Percentiles rank a stretch among this genome's conserved stretches.
These are phyloP conservation scores for Miichthys miiuy DNA, from an alignment of 2,797 vertebrate species.

Conservation along the genomic window DNA sequence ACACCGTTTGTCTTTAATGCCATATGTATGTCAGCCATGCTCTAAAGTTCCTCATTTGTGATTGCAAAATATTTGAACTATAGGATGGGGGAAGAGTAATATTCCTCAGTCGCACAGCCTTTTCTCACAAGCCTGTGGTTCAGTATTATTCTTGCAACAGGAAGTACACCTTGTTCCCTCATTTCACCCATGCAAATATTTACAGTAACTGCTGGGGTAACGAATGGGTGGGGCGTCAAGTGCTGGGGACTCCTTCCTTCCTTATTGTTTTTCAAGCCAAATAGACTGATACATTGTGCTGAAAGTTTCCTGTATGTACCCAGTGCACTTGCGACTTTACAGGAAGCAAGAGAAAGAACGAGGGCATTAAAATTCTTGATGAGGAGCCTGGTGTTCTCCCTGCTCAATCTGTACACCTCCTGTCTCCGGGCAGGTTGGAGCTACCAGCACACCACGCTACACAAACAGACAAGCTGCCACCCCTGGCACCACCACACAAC, in stretches of 20 bases:
- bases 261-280: constrained; percentile 58
- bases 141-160: constrained; percentile 70
- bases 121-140: constrained; percentile 45
- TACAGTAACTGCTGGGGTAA: constrained; percentile 80
- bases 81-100: not conserved
- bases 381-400: constrained; percentile 71
- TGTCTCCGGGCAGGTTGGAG: constrained; percentile 79
- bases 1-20: too few species aligned
- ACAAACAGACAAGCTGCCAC: constrained; percentile 74
- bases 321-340: constrained; percentile 17
- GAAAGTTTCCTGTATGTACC: constrained; percentile 41
- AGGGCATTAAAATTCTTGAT: constrained; percentile 70
- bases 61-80: constrained; percentile 2
- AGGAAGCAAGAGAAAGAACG: constrained; percentile 67
- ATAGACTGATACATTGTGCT: constrained; percentile 39
- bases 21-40: not conserved
- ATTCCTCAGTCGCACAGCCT: constrained; percentile 4
- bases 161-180: constrained; percentile 83
- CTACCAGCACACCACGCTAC: constrained; percentile 63
- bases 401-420: constrained; percentile 79
- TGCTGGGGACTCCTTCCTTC: constrained; percentile 73
- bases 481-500: constrained; percentile 68
- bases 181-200: constrained; percentile 82
- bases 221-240: constrained; percentile 63
- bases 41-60: constrained; percentile 10